Evolutionary conservation across 2,797 vertebrate species (phyloP), one percentile per base, ranked within the genome.

Genomic region (Hippocampus kuda): DNA sequence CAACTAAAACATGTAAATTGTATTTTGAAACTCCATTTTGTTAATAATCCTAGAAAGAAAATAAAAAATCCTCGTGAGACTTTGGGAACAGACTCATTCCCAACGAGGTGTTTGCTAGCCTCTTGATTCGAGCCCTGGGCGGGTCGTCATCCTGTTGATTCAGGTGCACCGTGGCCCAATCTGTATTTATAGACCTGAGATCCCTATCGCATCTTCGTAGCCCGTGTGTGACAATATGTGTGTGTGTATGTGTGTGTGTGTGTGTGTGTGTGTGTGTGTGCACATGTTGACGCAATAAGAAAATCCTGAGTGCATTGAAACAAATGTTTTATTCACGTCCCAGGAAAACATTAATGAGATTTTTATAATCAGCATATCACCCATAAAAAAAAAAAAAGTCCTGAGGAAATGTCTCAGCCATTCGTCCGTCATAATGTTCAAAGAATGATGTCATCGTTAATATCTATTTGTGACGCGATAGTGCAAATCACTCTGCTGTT

Each of bases 71-170:
- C 15, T 26, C 15, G 24, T 65, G 57, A 18, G 27, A 60, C 15
- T 18, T 60, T 34, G 24, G 42, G n/a, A 48, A 65, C 22, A 65
- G 24, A 15, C 13, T 42, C 34, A 63, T 63, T 70, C 41, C 26
- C 71, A 56, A 64, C 41, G 18, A 27, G 70, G 30, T 72, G 70
- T 68, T 71, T 56, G 63, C 16, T 68, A 75, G 67, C 65, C 73
- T 73, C 72, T 81, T 77, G 72, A 80, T 81, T 78, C 67, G 68
- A 81, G 78, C 60, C 71, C 74, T 77, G 76, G 76, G 73, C 68
- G 77, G 77, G 70, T 76, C 70, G 76, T 73, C 81, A 84, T 83
- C 80, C 80, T 87, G 83, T 84, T 85, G 83, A 85, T 82, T 83
- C 78, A 85, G 83, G 81, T 85, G 83, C 70, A 73, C 72, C 74